Evolutionary conservation across 2,113 vertebrate genomes (phyloP), one percentile per base, ranked within the genome.

Genomic region (Alces alces): DNA sequence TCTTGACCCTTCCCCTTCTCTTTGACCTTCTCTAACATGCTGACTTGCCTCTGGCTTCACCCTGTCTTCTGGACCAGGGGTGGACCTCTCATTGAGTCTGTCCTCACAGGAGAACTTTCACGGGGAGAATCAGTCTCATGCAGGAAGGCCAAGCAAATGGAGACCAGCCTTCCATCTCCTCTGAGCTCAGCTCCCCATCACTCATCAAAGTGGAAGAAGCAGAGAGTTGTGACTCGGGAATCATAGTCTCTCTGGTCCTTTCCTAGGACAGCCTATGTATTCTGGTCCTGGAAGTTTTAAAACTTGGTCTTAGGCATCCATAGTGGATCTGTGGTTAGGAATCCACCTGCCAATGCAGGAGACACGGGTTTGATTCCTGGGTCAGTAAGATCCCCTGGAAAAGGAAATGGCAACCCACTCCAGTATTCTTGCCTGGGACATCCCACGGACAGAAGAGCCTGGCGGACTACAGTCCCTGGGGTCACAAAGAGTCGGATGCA

Each of bases 351-450:
- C 23, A 73, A 11, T 23, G n/a, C 66, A 43, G 70, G 39, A 76
- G 36, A 76, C 39, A 25, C 0, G 0, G 12, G 21, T 76, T 7
- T 1, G 1, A 76, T 27, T 12, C 36, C 36, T 25, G 36, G 55
- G 23, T 76, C 70, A 43, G 70, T 23, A 76, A 76, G 70, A 43
- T 43, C 70, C 36, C 70, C 39, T 27, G 6, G 70, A 76, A 14
- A 43, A 76, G 12, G 70, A 76, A 76, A 43, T 43, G 70, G 70
- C 5, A 76, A 43, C 70, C 23, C 70, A 43, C 36, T 43, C 70
- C 39, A 43, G 70, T 76, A 39, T 76, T 43, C 39, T 76, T 43
- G 39, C 70, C 70, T 76, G 39, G 36, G 23, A 43, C 21, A 14
- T 43, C 70, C 39, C 70, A 43, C 7, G 39, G n/a, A 27, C 70